Evolutionary conservation across 2,888 invertebrate species (phyloP).

Genomic region (Meteorus cinctellus): DNA sequence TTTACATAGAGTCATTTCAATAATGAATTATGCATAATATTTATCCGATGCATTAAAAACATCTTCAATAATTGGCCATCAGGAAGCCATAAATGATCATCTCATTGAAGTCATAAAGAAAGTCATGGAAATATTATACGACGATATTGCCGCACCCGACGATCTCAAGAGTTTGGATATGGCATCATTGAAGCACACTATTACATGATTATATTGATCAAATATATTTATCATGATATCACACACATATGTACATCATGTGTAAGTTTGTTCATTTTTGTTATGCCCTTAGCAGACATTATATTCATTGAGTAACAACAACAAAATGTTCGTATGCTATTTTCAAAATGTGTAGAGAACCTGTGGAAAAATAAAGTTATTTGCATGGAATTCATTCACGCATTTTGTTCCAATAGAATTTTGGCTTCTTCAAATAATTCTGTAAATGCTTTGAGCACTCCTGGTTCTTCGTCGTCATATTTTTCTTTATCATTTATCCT

Average conservation of each 20-base stretch:
- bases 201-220: constrained; percentile 40
- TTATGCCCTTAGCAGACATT: neutral
- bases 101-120: constrained; percentile 72
- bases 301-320: neutral
- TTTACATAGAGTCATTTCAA: constrained; percentile 23
- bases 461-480: constrained; percentile 67
- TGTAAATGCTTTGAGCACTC: constrained; percentile 70
- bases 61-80: constrained; percentile 1
- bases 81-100: constrained; percentile 21
- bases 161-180: constrained; percentile 56
- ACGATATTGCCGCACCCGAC: constrained; percentile 75
- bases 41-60: constrained; percentile 11
- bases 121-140: constrained; percentile 76
- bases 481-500: constrained; percentile 63
- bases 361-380: neutral
- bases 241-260: neutral
- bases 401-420: constrained; percentile 74
- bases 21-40: constrained; percentile 31
- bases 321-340: neutral
- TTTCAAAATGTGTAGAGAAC: neutral
- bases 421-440: constrained; percentile 76
- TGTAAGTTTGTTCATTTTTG: neutral
- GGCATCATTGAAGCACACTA: constrained; percentile 30
- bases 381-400: constrained; percentile 43
- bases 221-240: constrained; percentile 26